These are phyloP conservation scores for Pyrgilauda ruficollis DNA, from an alignment of 2,113 vertebrate species.

Conservation along the genomic window DNA sequence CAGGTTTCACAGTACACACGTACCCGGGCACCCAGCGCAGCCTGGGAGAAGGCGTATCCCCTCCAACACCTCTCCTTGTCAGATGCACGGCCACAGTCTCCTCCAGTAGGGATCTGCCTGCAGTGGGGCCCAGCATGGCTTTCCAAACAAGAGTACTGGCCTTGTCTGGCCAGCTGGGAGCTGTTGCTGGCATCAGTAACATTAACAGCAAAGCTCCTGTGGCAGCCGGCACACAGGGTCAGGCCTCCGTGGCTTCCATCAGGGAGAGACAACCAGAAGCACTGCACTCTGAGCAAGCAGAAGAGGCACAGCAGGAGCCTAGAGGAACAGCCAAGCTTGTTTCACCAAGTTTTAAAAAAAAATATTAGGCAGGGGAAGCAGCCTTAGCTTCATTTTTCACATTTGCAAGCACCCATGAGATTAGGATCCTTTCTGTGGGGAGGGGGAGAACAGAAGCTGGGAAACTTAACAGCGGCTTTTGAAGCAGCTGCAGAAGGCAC, in stretches of 20 bases:
- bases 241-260: background rate
- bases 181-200: background rate
- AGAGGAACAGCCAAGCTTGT: background rate
- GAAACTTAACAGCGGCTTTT: background rate
- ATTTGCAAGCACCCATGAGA: background rate
- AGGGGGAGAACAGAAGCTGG: background rate
- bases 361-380: background rate
- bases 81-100: background rate
- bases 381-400: background rate
- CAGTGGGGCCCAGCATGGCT: background rate
- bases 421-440: background rate
- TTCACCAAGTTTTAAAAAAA: background rate
- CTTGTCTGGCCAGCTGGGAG: accelerated
- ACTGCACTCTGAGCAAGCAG: background rate
- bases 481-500: background rate
- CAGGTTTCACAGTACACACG: background rate
- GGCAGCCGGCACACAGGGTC: background rate
- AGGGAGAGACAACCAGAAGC: background rate
- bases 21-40: accelerated
- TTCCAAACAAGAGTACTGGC: accelerated
- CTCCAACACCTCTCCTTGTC: background rate
- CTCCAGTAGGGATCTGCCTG: background rate
- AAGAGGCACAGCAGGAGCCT: background rate
- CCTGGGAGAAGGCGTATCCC: background rate
- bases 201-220: background rate